Conservation (phyloP, 1,140 invertebrate genomes). For the Eufriesea mexicana region DNA sequence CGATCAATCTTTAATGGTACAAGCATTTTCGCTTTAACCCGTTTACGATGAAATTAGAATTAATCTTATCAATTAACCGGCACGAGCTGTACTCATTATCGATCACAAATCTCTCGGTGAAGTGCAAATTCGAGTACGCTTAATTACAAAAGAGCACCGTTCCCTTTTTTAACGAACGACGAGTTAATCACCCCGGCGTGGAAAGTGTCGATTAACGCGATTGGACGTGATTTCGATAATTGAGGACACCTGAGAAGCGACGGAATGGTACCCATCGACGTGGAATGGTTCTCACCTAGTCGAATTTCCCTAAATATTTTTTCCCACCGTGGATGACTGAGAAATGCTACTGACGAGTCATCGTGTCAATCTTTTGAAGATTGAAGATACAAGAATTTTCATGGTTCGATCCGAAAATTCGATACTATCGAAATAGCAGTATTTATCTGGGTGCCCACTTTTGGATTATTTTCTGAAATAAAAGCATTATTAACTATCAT, state of each 20-base stretch:
- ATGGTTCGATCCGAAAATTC: too few species aligned
- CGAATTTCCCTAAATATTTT: not conserved
- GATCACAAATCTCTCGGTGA: not conserved
- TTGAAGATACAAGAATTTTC: too few species aligned
- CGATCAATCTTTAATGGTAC: not conserved
- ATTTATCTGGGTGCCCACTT: too few species aligned
- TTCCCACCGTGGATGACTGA: not conserved
- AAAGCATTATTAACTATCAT: too few species aligned
- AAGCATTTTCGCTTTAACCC: not conserved
- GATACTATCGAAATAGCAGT: too few species aligned
- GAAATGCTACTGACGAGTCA: too few species aligned
- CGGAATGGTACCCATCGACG: not conserved
- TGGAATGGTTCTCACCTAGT: not conserved
- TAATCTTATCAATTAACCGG: conserved; percentile 1
- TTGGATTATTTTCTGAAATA: too few species aligned
- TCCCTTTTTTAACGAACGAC: conserved; percentile 3
- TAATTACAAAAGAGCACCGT: not conserved
- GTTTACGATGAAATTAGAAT: conserved; percentile 4
- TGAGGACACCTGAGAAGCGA: not conserved
- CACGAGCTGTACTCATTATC: conserved; percentile 8
- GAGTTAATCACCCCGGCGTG: not conserved
- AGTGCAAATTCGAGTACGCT: conserved; percentile 32
- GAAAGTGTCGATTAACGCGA: not conserved
- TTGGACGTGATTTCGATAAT: not conserved
- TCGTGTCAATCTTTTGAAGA: too few species aligned